Evolutionary conservation across 2,888 invertebrate species (phyloP), one percentile per base, ranked within the genome.

Genomic region (Yponomeuta cagnagella): DNA sequence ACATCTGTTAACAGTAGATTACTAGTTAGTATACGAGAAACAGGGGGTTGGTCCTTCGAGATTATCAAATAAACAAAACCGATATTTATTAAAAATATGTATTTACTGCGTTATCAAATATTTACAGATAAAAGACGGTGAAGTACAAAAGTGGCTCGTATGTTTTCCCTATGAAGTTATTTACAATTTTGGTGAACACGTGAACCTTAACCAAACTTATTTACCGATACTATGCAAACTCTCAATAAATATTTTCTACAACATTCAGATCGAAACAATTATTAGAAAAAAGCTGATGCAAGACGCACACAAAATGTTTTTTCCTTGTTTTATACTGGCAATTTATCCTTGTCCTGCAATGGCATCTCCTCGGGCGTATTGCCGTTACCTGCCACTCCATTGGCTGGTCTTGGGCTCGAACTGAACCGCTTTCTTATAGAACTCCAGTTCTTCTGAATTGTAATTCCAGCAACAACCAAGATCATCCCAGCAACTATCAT

Each of bases 381-480:
- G 31, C 88, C 78, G 68, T 78, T 85, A 43, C 78, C 77, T 12
- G 76, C 80, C 63, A 79, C 77, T 52, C 86, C 89, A 73, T 82
- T 84, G 5, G 85, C 83, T 65, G 84, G 78, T 74, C 88, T 83
- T 15, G 88, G 86, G 10, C 85, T 79, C 10, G 90, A 89, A 74
- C 84, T 84, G 73, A 90, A 91, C 71, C 83, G 78, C 71, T 87
- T 89, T 74, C 77, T 88, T 63, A 93, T 90, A n/a, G 90, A 89
- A 76, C 89, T 93, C 88, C 93, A 93, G 79, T 93, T 93, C 82
- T 93, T 93, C 78, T 93, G 93, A 10, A 93, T 86, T 15, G 91
- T 89, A 70, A 94, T 92, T 23, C 90, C 93, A 15, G 92, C 92
- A 2, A 92, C 87, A 2, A 93, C 89, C 6, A 93, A 81, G 4